Conservation (phyloP, 30 jellyfish, hydroid and myxozoan species). For the Aurelia aurita region DNA sequence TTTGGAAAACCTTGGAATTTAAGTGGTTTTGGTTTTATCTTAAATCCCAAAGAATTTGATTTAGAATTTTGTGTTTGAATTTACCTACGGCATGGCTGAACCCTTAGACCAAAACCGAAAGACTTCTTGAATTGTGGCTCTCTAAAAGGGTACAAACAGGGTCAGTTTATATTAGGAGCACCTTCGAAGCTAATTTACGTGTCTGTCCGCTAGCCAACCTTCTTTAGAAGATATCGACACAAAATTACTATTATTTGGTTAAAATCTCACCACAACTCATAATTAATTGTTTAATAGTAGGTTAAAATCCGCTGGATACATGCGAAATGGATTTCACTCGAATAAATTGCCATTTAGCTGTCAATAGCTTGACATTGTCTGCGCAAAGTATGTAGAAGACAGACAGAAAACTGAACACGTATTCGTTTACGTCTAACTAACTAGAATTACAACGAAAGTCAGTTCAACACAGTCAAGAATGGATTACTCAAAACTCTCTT, state of each 20-base stretch:
- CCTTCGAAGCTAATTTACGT: conserved; percentile 18
- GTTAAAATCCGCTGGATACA: conserved; percentile 35
- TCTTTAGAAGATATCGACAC: conserved; percentile 45
- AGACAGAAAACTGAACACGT: not conserved
- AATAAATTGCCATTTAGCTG: conserved; percentile 48
- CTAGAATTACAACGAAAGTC: too few relatives aligned
- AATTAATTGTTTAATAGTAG: conserved; percentile 58
- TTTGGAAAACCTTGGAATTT: too few relatives aligned
- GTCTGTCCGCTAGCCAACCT: conserved; percentile 42
- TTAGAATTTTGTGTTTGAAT: too few relatives aligned
- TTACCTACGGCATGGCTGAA: too few relatives aligned
- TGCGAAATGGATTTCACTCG: conserved; percentile 50
- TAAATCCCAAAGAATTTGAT: too few relatives aligned
- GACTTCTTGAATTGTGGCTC: too few relatives aligned
- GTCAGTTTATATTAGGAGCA: not conserved
- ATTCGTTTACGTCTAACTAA: not conserved
- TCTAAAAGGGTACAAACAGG: too few relatives aligned
- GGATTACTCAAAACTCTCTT: not conserved
- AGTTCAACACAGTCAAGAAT: not conserved
- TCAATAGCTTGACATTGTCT: conserved; percentile 49
- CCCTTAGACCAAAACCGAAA: too few relatives aligned
- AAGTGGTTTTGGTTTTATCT: too few relatives aligned
- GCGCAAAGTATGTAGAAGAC: not conserved
- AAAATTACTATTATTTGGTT: conserved; percentile 36
- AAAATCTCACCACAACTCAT: conserved; percentile 34